Evolutionary conservation across 2,888 invertebrate species (phyloP).

Genomic region (Ptilodon capucinus): DNA sequence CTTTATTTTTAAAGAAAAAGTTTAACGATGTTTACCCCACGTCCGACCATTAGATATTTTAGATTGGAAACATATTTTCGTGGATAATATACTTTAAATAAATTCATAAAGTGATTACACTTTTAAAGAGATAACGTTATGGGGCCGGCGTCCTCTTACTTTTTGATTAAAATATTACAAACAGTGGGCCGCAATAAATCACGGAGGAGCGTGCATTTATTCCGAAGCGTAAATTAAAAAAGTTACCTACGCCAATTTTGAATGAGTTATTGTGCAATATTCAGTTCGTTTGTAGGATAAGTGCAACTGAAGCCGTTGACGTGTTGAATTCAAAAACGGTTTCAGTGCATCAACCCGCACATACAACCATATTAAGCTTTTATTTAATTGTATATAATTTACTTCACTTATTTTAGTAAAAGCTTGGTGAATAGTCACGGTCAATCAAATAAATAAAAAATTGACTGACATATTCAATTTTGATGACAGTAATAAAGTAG

Average conservation of each 20-base stretch:
- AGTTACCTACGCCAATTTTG: conserved; percentile 71
- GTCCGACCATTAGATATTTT: neutral
- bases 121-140: conserved; percentile 26
- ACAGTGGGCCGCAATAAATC: conserved; percentile 67
- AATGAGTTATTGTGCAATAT: conserved; percentile 77
- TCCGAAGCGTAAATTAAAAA: conserved; percentile 76
- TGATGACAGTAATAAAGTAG: too few species aligned
- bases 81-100: conserved; percentile 14
- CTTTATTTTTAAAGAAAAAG: neutral
- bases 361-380: neutral
- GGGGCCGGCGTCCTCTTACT: conserved; percentile 31
- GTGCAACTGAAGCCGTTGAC: conserved; percentile 25
- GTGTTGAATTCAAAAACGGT: conserved; percentile 4
- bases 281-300: conserved; percentile 50
- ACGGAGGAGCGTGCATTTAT: conserved; percentile 68
- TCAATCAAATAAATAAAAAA: too few species aligned
- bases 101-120: conserved; percentile 33
- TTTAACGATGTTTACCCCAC: conserved; percentile 9
- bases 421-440: neutral
- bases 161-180: conserved; percentile 50
- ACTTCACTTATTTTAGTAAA: neutral
- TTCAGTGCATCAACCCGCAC: neutral
- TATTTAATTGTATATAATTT: neutral
- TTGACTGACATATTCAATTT: too few species aligned
- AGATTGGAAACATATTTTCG: neutral